These are phyloP conservation scores for Papilio machaon DNA, from an alignment of 1,140 invertebrate species.

Conservation along the genomic window DNA sequence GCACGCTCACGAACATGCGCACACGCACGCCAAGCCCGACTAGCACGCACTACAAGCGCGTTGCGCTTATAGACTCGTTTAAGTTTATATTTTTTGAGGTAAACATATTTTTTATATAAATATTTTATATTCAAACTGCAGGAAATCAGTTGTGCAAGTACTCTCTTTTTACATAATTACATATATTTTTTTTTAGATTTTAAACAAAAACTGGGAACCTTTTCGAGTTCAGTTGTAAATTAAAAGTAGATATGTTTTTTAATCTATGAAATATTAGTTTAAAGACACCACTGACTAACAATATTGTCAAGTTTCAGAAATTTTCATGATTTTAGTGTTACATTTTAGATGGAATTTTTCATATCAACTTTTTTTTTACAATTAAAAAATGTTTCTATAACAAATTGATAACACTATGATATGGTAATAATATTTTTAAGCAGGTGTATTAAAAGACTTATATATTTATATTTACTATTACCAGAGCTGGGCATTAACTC, in stretches of 20 bases:
- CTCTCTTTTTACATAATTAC: background rate
- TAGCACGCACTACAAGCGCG: conserved; percentile 37
- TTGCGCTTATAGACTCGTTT: conserved; percentile 1
- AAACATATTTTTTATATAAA: background rate
- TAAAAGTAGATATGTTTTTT: background rate
- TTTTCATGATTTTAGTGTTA: background rate
- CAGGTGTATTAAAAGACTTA: background rate
- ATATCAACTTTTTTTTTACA: background rate
- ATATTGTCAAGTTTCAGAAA: background rate
- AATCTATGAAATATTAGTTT: background rate
- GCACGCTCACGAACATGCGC: background rate
- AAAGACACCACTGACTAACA: too few species aligned
- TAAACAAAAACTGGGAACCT: background rate
- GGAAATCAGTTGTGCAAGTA: background rate
- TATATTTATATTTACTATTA: background rate
- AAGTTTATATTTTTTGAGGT: background rate
- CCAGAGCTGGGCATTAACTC: too few species aligned
- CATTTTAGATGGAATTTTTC: background rate
- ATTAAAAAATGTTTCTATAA: background rate
- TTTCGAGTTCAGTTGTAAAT: background rate
- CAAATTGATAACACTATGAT: background rate
- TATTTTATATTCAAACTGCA: background rate
- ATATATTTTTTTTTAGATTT: background rate
- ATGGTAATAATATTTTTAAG: background rate
- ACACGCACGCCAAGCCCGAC: conserved; percentile 47